Percentiles rank a stretch among this genome's conserved stretches.
Conservation (phyloP, 2,888 invertebrate genomes). For the Amblyjoppa proteus region DNA sequence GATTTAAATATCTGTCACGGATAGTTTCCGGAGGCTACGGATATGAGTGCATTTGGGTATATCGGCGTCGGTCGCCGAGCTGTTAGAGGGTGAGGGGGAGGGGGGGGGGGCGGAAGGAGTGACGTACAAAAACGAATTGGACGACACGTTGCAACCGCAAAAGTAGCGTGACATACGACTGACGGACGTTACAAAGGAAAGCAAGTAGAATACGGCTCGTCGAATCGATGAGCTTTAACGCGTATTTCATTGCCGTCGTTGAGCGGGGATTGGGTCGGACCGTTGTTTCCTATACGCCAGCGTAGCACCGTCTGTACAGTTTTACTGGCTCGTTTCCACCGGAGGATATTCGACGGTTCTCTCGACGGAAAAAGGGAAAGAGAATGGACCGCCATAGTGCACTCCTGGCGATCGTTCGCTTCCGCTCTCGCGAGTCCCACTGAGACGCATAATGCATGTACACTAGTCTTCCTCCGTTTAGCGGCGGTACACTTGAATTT, state of each 20-base stretch:
- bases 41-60: not conserved
- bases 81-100: not conserved
- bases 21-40: slow-evolving; percentile 12
- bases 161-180: slow-evolving; percentile 14
- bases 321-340: slow-evolving; percentile 32
- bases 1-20: slow-evolving; percentile 58
- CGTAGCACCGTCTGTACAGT: not conserved
- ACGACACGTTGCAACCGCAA: slow-evolving; percentile 34
- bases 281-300: slow-evolving; percentile 31
- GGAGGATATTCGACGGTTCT: slow-evolving; percentile 33
- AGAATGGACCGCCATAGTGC: slow-evolving; percentile 16
- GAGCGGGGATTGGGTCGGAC: slow-evolving; percentile 20
- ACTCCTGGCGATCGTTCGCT: slow-evolving; percentile 38
- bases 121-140: slow-evolving; percentile 40
- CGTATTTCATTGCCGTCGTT: slow-evolving; percentile 33
- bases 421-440: slow-evolving; percentile 17
- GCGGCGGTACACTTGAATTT: not conserved
- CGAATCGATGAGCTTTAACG: slow-evolving; percentile 37
- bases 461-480: slow-evolving; percentile 5
- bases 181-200: slow-evolving; percentile 40
- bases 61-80: slow-evolving; percentile 29
- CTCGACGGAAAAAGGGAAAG: not conserved
- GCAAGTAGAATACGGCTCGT: slow-evolving; percentile 1
- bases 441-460: slow-evolving; percentile 20
- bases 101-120: not conserved